Percentiles rank a stretch among this genome's conserved stretches.
Evolutionary conservation across 2,888 invertebrate genomes (phyloP).

Genomic region (Noctua fimbriata): DNA sequence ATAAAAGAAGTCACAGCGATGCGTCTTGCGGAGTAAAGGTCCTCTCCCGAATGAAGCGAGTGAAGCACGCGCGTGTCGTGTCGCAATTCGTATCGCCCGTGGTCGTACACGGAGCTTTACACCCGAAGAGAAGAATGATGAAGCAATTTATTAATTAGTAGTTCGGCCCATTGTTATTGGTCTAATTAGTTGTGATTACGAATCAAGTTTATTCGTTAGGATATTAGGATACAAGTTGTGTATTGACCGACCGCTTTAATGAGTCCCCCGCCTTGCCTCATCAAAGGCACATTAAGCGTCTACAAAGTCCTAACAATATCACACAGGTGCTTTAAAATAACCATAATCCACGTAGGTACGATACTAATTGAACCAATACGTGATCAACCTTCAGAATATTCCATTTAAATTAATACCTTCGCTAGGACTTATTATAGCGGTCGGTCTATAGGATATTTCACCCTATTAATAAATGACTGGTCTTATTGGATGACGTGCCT

Average conservation of each 20-base stretch:
- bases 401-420: no score
- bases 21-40: not conserved
- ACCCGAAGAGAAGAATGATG: conserved; percentile 11
- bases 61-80: not conserved
- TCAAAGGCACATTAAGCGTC: no score
- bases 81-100: not conserved
- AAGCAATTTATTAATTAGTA: conserved; percentile 43
- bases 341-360: no score
- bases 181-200: conserved; percentile 8
- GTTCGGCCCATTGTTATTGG: not conserved
- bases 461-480: not conserved
- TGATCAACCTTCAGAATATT: no score
- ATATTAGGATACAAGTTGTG: not conserved
- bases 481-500: not conserved
- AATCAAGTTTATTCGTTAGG: conserved; percentile 3
- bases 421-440: no score
- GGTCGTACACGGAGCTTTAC: conserved; percentile 14
- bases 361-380: no score
- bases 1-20: not conserved
- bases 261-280: no score
- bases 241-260: no score
- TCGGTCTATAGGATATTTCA: not conserved
- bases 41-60: not conserved
- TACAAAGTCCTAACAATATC: no score
- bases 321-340: no score